A percentile compares a stretch with the other conserved stretches of the same genome.
These are phyloP conservation scores for Hirundo rustica DNA, from an alignment of 2,797 vertebrate genomes.

Conservation along the genomic window DNA sequence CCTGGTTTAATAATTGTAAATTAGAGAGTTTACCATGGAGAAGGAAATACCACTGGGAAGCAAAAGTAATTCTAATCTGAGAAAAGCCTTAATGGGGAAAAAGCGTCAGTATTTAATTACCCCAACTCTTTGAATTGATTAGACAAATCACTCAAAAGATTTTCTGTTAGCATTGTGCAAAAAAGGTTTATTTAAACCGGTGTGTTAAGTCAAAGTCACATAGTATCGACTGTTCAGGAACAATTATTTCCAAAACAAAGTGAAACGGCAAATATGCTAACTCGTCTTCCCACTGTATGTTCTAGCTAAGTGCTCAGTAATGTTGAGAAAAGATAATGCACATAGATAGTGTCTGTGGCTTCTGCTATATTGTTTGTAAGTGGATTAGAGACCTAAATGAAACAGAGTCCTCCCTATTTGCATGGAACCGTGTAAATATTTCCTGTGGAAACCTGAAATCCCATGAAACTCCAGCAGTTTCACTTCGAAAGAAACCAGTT, in stretches of 20 bases:
- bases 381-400: neutral
- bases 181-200: neutral
- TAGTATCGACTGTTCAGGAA: neutral
- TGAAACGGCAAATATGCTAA: neutral
- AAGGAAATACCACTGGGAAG: neutral
- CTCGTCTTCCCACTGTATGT: neutral
- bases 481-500: neutral
- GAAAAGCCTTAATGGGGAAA: neutral
- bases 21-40: neutral
- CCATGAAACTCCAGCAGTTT: neutral
- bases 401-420: neutral
- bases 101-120: neutral
- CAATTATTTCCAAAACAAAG: neutral
- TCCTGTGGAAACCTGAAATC: slow-evolving; percentile 2
- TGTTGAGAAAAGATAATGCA: neutral
- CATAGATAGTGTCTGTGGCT: neutral
- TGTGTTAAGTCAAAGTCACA: neutral
- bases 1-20: neutral
- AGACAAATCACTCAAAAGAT: neutral
- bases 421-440: neutral
- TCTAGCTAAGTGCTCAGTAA: neutral
- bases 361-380: neutral
- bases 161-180: neutral
- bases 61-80: neutral
- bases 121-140: neutral